A percentile compares a stretch with the other conserved stretches of the same genome.
phyloP scores from a whole-genome alignment of 2,888 invertebrate species.

The Heliconius ismenius region DNA sequence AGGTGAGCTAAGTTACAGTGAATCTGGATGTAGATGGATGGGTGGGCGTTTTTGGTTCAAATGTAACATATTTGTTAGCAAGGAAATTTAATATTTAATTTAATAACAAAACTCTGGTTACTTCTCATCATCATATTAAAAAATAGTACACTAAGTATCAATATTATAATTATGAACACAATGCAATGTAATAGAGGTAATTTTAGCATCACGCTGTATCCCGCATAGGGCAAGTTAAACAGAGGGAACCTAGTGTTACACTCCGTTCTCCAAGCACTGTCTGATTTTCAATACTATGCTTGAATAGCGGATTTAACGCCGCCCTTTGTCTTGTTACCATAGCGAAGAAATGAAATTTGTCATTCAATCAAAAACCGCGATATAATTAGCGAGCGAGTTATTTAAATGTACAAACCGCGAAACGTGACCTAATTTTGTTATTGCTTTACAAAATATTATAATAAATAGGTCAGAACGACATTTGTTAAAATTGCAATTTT shows the following conservation, averaged over 20 bases:
- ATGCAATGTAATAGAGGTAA: no score
- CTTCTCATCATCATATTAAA: no score
- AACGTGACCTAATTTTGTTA: not conserved
- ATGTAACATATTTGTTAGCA: no score
- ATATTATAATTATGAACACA: no score
- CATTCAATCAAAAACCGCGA: not conserved
- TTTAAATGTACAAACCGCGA: not conserved
- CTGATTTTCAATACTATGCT: not conserved
- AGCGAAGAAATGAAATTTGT: not conserved
- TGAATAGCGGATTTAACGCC: not conserved
- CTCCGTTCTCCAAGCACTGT: not conserved
- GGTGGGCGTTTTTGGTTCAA: not conserved
- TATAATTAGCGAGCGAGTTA: not conserved
- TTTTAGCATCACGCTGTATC: not conserved
- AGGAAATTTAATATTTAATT: no score
- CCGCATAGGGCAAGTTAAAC: not conserved
- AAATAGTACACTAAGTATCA: no score
- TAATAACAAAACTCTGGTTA: no score
- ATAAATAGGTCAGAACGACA: constrained; percentile 3
- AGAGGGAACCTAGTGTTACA: not conserved
- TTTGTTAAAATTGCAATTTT: not conserved
- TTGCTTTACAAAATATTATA: not conserved
- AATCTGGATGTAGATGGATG: not conserved
- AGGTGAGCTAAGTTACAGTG: constrained; percentile 70
- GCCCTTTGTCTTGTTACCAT: not conserved